Conservation (phyloP, 1,140 invertebrate species). For the Zophobas atratus region DNA sequence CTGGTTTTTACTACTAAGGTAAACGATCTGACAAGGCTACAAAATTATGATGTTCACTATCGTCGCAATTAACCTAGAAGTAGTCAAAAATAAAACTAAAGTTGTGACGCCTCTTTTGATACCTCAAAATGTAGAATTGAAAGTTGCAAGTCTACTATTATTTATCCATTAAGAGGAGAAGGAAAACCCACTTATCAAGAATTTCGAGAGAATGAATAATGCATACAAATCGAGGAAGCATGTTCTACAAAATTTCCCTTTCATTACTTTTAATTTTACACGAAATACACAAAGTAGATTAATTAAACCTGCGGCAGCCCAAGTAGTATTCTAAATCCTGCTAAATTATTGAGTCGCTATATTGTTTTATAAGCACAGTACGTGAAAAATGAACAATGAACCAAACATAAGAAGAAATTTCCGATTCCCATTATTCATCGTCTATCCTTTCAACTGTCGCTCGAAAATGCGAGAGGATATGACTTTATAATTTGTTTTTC, state of each 20-base stretch:
- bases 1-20: too few species aligned
- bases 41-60: too few species aligned
- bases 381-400: slow-evolving; percentile 4
- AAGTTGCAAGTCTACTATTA: slow-evolving; percentile 21
- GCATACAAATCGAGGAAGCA: slow-evolving; percentile 12
- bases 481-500: slow-evolving; percentile 18
- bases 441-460: not conserved
- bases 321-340: not conserved
- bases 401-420: slow-evolving; percentile 9
- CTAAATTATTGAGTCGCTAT: not conserved
- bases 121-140: not conserved
- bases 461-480: not conserved
- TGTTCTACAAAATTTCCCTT: slow-evolving; percentile 4
- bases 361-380: not conserved
- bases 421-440: slow-evolving; percentile 20
- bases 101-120: not conserved
- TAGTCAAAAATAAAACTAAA: too few species aligned
- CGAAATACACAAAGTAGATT: slow-evolving; percentile 10
- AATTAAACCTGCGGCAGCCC: slow-evolving; percentile 9
- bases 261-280: slow-evolving; percentile 14
- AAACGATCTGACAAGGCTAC: too few species aligned
- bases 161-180: slow-evolving; percentile 14
- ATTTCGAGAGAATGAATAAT: slow-evolving; percentile 16
- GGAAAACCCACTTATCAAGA: slow-evolving; percentile 8
- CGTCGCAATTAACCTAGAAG: too few species aligned